Base-by-base conservation (phyloP, 2,113 vertebrate species). In the Donacobius atricapilla region DNA sequence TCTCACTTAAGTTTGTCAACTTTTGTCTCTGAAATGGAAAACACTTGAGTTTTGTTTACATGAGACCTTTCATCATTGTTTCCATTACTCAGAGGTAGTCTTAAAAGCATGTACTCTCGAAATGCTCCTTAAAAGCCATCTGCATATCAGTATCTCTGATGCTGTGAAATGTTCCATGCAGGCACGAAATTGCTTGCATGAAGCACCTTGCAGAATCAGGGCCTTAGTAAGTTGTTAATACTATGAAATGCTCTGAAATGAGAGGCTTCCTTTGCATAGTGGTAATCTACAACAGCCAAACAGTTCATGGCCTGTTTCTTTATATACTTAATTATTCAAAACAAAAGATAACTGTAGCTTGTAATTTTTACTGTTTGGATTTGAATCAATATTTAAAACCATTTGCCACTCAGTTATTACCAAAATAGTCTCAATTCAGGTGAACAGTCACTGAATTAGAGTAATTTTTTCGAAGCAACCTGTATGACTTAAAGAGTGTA, bases 141-240 rank as follows among this genome's bases (percentile, higher is more conserved):
- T 89, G 56, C 88, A 81, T 95, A 93, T 71, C 64, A 77, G 60
- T 86, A 93, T 69, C 90, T 94, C 92, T 95, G 90, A 94, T 96
- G 28, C 85, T 96, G 94, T 88, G 88, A 94, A 94, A 83, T 92
- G 94, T 83, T 96, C 88, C 94, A 96, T 95, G 88, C 90, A 97
- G 72, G 80, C 90, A 95, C 44, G 3, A 37, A 66, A 86, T 33
- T 83, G 96, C 40, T 94, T 96, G 93, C 92, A 96, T 96, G 96
- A 95, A 96, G 68, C 92, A 70, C n/a, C 83, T 96, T 91, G 91
- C 95, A 96, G 94, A 95, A 96, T 96, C 93, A 84, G 94, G 69
- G 80, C 83, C 80, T 95, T 79, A 95, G 69, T 75, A 91, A 95
- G 56, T 71, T 96, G 56, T 73, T 45, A 75, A 45, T 90, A 53